Conservation (phyloP, 2,888 invertebrate genomes). For the Chironomus riparius region DNA sequence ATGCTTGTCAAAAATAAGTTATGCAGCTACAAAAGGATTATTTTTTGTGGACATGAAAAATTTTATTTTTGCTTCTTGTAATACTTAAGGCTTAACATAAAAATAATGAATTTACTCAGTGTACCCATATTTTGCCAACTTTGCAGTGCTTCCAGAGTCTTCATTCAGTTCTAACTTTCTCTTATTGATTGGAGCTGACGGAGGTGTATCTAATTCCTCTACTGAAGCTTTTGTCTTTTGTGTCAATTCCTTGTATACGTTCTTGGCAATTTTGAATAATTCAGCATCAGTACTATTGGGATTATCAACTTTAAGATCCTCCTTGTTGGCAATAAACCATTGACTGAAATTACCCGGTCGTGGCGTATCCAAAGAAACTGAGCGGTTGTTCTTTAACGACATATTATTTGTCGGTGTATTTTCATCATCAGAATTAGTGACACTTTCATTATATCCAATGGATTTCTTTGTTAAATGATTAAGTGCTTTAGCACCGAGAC, state of each 20-base stretch:
- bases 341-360: conserved; percentile 38
- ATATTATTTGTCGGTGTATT: conserved; percentile 7
- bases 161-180: conserved; percentile 40
- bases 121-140: conserved; percentile 42
- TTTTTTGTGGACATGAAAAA: too few relatives aligned
- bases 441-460: conserved; percentile 28
- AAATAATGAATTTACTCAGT: conserved; percentile 28
- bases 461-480: conserved; percentile 33
- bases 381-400: neutral
- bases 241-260: conserved; percentile 37
- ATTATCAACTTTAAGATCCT: conserved; percentile 47
- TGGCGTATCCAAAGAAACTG: conserved; percentile 32
- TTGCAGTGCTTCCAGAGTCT: conserved; percentile 31
- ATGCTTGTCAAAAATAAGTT: too few relatives aligned
- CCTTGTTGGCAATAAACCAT: conserved; percentile 54
- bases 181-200: conserved; percentile 37
- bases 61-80: too few relatives aligned
- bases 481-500: conserved; percentile 40
- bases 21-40: too few relatives aligned
- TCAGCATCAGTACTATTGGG: conserved; percentile 48
- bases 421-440: conserved; percentile 15
- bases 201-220: conserved; percentile 34
- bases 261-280: conserved; percentile 48
- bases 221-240: conserved; percentile 36
- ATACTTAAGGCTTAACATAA: neutral